phyloP scores from a whole-genome alignment of 2,113 vertebrate genomes.

The Hippocampus guttulatus region DNA sequence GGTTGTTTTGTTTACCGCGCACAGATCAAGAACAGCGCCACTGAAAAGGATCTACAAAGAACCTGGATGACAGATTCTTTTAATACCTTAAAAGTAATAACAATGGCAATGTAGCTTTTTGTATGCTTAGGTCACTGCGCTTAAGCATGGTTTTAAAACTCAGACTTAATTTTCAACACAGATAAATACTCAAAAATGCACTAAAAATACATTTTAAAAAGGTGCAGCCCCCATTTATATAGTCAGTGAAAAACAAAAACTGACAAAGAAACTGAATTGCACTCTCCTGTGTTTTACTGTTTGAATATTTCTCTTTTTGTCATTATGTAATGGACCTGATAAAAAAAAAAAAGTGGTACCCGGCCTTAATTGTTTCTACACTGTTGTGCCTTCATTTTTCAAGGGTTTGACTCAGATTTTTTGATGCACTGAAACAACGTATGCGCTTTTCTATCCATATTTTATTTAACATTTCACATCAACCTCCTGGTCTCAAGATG shows the following conservation, averaged over 20 bases:
- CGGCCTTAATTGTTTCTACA: background rate
- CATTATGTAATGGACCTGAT: background rate
- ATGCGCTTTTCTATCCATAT: background rate
- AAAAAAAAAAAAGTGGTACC: background rate
- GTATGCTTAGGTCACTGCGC: conserved; percentile 5
- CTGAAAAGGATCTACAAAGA: background rate
- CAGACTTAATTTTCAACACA: background rate
- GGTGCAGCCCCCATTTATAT: background rate
- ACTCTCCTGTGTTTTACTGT: background rate
- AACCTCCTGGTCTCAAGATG: background rate
- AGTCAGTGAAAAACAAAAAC: conserved; percentile 3
- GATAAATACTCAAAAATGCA: background rate
- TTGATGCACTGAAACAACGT: conserved; percentile 19
- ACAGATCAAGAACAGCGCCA: background rate
- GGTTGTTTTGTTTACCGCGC: background rate
- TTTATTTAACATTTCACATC: background rate
- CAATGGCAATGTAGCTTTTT: background rate
- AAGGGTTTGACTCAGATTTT: conserved; percentile 29
- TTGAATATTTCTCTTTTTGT: background rate
- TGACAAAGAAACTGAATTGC: background rate
- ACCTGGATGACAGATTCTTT: background rate
- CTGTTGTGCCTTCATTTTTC: conserved; percentile 7
- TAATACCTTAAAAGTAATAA: conserved; percentile 5
- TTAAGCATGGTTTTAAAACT: background rate
- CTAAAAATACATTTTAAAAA: background rate